These are phyloP conservation scores for Gryllus bimaculatus DNA, from an alignment of 1,140 invertebrate genomes.

Conservation along the genomic window DNA sequence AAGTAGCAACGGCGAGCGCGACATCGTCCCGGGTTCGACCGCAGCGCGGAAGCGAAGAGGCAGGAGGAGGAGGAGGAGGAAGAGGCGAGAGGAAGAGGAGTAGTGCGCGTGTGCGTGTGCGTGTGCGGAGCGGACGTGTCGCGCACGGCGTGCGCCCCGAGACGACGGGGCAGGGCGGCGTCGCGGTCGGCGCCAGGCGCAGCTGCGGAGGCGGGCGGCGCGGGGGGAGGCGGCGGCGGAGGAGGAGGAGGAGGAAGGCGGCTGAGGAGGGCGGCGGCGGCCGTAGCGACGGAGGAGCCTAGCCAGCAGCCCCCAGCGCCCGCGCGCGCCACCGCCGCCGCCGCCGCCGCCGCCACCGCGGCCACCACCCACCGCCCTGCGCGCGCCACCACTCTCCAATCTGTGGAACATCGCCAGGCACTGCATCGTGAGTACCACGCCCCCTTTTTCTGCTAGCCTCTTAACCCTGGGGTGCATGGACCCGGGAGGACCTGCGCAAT, in stretches of 20 bases:
- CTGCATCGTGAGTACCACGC: slow-evolving; percentile 41
- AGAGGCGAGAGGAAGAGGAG: too few relatives aligned
- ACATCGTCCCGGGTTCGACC: not conserved
- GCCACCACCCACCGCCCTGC: not conserved
- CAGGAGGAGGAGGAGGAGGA: too few relatives aligned
- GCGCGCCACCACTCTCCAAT: slow-evolving; percentile 29
- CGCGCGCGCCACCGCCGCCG: not conserved
- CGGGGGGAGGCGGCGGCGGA: not conserved
- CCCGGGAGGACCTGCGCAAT: too few relatives aligned
- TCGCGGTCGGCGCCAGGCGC: too few relatives aligned
- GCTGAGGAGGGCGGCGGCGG: not conserved
- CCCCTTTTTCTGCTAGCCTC: not conserved
- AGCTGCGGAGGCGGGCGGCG: too few relatives aligned
- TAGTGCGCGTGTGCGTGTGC: too few relatives aligned
- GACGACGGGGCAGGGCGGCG: too few relatives aligned
- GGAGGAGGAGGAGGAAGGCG: not conserved
- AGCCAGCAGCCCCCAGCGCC: not conserved
- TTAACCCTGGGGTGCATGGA: too few relatives aligned
- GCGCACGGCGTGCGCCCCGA: too few relatives aligned
- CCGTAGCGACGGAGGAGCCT: not conserved
- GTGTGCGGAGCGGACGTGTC: too few relatives aligned
- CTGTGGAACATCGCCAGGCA: slow-evolving; percentile 46
- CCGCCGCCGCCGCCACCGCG: not conserved
- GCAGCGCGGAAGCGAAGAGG: too few relatives aligned
- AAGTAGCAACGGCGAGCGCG: not conserved